These are phyloP conservation scores for Trialeurodes vaporariorum DNA, from an alignment of 1,140 invertebrate genomes.

Conservation along the genomic window DNA sequence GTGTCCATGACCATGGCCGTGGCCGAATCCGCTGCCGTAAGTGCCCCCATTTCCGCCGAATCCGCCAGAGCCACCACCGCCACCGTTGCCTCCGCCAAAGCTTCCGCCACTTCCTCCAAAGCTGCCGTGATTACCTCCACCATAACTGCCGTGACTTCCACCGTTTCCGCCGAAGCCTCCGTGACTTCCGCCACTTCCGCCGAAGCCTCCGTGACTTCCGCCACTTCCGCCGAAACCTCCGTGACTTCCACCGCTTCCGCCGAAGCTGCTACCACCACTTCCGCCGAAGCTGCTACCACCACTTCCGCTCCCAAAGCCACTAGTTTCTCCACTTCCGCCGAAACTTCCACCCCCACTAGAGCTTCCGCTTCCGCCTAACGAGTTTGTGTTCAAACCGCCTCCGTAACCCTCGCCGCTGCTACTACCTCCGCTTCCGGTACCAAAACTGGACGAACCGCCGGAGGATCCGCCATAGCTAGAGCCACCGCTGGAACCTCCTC, in stretches of 20 bases:
- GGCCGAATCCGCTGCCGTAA: neutral
- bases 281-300: neutral
- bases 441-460: neutral
- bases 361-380: neutral
- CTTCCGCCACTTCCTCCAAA: neutral
- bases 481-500: neutral
- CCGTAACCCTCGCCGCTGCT: neutral
- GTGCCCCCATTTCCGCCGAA: neutral
- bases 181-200: neutral
- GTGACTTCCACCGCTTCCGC: neutral
- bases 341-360: neutral
- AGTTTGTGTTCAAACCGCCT: neutral
- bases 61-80: neutral
- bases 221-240: neutral
- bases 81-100: no score
- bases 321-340: neutral
- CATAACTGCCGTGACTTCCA: neutral
- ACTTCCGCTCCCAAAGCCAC: neutral
- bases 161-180: neutral
- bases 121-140: neutral
- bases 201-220: neutral
- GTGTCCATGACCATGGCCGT: neutral
- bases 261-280: neutral
- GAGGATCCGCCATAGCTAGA: neutral
- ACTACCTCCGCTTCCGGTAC: no score